Conservation (phyloP, 2,797 vertebrate species). For the Ataeniobius toweri region DNA sequence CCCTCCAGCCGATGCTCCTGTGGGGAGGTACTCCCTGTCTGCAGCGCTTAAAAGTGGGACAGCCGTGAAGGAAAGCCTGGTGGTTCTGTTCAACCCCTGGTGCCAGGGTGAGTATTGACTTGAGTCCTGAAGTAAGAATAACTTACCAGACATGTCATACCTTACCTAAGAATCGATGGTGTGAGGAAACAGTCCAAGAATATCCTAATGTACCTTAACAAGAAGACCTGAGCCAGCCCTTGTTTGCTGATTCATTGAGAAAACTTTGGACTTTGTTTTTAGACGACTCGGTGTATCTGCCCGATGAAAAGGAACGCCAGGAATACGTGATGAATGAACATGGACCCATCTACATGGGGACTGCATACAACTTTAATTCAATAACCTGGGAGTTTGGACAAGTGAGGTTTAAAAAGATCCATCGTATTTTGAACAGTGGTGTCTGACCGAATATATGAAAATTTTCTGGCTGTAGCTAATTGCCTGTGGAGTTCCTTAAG, state of each 20-base stretch:
- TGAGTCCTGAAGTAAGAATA: neutral
- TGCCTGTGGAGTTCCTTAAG: neutral
- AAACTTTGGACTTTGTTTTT: neutral
- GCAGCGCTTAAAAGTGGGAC: neutral
- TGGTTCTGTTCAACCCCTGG: conserved; percentile 3
- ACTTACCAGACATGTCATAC: neutral
- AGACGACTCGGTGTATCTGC: neutral
- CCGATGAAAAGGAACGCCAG: neutral
- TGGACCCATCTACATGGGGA: neutral
- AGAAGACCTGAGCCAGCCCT: neutral
- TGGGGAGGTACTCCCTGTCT: neutral
- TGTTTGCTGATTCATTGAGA: neutral
- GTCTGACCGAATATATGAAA: too few relatives aligned
- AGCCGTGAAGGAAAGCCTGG: neutral
- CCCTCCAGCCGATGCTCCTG: neutral
- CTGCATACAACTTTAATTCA: neutral
- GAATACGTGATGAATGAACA: neutral
- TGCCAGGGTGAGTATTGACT: neutral
- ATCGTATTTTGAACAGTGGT: neutral
- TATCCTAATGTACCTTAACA: too few relatives aligned
- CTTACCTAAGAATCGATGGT: neutral
- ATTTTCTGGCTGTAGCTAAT: neutral
- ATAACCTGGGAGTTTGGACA: neutral
- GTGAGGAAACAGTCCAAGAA: neutral
- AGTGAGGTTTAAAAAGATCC: neutral